Conservation (phyloP, 2,888 invertebrate genomes). For the Acanthoscelides obtectus region DNA sequence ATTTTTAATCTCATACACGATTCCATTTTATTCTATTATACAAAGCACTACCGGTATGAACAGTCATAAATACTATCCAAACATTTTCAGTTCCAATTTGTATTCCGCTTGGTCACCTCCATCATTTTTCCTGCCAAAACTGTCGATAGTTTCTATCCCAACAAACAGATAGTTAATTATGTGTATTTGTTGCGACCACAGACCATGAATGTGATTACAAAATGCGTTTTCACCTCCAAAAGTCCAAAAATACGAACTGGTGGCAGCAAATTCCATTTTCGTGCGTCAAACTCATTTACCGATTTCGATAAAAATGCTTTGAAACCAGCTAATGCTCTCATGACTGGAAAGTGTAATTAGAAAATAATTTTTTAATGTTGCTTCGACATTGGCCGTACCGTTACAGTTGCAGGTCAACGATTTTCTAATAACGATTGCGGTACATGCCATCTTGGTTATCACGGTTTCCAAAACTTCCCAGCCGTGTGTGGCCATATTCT, state of each 20-base stretch:
- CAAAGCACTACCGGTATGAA: background rate
- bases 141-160: background rate
- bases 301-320: background rate
- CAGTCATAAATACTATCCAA: background rate
- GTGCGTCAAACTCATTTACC: background rate
- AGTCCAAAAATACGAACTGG: background rate
- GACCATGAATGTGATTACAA: background rate
- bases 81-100: background rate
- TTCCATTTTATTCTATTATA: background rate
- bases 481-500: background rate
- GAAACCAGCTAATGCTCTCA: background rate
- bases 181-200: background rate
- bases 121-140: background rate
- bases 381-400: background rate
- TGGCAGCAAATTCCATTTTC: background rate
- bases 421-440: background rate
- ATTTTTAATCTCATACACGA: background rate
- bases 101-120: background rate
- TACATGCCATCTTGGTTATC: background rate
- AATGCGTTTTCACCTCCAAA: background rate
- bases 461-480: background rate
- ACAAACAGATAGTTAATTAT: background rate
- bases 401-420: background rate
- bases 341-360: background rate
- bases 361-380: background rate